These are phyloP conservation scores for Lepidochrysops patricia DNA, from an alignment of 2,888 invertebrate species.

Conservation along the genomic window DNA sequence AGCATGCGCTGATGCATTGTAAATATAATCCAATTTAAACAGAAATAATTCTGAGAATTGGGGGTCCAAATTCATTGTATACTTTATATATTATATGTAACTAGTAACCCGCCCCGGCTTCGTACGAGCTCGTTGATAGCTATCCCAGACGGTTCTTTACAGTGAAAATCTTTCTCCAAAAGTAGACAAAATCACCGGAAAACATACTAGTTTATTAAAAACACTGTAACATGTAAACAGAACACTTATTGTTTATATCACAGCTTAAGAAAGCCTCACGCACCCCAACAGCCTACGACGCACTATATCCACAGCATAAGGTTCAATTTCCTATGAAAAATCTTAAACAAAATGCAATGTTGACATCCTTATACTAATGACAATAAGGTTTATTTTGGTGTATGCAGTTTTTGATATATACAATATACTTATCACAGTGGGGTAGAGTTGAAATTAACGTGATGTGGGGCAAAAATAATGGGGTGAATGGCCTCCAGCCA, in stretches of 20 bases:
- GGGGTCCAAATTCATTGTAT: no score
- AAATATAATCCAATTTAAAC: no score
- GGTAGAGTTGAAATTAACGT: slow-evolving; percentile 14
- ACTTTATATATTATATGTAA: no score
- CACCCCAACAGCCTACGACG: neutral
- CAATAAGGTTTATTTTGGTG: neutral
- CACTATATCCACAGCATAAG: neutral
- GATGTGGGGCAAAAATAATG: slow-evolving; percentile 14
- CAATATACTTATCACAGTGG: neutral
- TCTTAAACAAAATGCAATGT: neutral
- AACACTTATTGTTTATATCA: slow-evolving; percentile 1
- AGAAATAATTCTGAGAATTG: no score
- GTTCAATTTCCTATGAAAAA: neutral
- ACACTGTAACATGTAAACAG: neutral
- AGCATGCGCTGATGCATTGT: no score
- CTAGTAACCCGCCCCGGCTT: no score
- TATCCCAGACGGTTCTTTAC: no score
- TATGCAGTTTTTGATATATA: neutral
- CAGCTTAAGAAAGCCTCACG: neutral
- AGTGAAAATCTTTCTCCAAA: no score
- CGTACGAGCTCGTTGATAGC: no score
- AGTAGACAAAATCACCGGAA: neutral
- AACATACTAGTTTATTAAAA: neutral
- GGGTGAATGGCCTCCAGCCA: slow-evolving; percentile 59
- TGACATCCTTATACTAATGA: neutral